These are phyloP conservation scores for Venturia canescens DNA, from an alignment of 1,140 invertebrate species.

Conservation along the genomic window DNA sequence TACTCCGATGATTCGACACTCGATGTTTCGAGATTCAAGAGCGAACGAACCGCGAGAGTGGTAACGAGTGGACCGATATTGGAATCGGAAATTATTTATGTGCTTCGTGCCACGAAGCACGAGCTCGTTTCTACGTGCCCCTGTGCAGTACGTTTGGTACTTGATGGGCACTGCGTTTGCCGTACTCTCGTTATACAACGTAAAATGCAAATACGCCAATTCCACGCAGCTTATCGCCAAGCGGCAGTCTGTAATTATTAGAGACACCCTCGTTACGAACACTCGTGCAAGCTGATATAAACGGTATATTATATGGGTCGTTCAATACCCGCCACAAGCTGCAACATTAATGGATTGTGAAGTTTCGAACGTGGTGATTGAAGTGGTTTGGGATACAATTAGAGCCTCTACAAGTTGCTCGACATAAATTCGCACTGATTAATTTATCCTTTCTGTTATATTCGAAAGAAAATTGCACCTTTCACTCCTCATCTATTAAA, in stretches of 20 bases:
- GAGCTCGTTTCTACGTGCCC: neutral
- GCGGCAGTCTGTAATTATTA: slow-evolving; percentile 60
- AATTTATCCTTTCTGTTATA: neutral
- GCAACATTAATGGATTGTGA: slow-evolving; percentile 22
- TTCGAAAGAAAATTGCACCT: neutral
- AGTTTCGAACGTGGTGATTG: neutral
- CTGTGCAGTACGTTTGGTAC: neutral
- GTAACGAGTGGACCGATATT: slow-evolving; percentile 48
- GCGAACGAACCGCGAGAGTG: slow-evolving; percentile 10
- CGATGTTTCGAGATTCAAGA: slow-evolving; percentile 1
- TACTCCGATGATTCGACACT: neutral
- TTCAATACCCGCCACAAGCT: neutral
- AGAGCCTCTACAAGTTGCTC: neutral
- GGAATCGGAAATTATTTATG: slow-evolving; percentile 55
- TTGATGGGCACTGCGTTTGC: neutral
- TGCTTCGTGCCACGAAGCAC: too few relatives aligned
- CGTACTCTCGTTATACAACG: slow-evolving; percentile 15
- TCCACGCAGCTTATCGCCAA: slow-evolving; percentile 56
- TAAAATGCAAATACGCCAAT: slow-evolving; percentile 60
- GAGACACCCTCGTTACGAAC: slow-evolving; percentile 48
- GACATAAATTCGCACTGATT: slow-evolving; percentile 2
- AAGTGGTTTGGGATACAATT: neutral
- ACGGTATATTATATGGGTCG: slow-evolving; percentile 4
- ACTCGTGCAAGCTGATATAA: slow-evolving; percentile 31
- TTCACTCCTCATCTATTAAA: neutral